These are phyloP conservation scores for Huso huso DNA, from an alignment of 2,797 vertebrate species.

Conservation along the genomic window DNA sequence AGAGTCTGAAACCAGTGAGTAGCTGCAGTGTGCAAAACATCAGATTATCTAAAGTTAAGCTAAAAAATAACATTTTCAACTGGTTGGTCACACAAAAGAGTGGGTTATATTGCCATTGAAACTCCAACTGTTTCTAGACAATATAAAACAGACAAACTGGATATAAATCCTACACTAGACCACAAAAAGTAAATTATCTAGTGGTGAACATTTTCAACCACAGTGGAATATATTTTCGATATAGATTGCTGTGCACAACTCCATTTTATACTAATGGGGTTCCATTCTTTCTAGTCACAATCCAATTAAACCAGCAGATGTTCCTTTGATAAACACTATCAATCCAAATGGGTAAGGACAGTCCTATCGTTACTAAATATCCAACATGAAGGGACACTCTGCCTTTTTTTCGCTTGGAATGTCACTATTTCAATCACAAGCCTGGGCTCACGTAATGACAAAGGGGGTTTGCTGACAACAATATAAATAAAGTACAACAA, in stretches of 20 bases:
- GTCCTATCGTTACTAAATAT: slow-evolving; percentile 5
- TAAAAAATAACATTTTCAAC: neutral
- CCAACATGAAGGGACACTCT: slow-evolving; percentile 2
- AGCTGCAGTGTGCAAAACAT: neutral
- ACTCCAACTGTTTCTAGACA: too few relatives aligned
- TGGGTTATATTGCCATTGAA: slow-evolving; percentile 2
- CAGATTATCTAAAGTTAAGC: neutral
- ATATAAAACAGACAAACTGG: neutral
- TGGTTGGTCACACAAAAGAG: neutral
- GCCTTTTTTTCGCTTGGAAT: slow-evolving; percentile 19
- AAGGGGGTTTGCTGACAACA: slow-evolving; percentile 1
- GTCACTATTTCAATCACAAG: neutral
- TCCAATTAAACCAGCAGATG: slow-evolving; percentile 40
- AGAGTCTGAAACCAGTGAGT: too few relatives aligned
- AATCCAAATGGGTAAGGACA: slow-evolving; percentile 20
- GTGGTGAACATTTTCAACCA: slow-evolving; percentile 5
- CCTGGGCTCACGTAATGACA: neutral
- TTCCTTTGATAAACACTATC: slow-evolving; percentile 35
- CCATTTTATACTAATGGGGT: slow-evolving; percentile 32
- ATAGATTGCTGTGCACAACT: slow-evolving; percentile 30
- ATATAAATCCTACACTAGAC: neutral
- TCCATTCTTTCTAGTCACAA: slow-evolving; percentile 35
- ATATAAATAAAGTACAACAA: neutral
- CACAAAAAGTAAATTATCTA: slow-evolving; percentile 5
- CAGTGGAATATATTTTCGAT: slow-evolving; percentile 17